Percentiles rank a stretch among this genome's conserved stretches.
Conservation (phyloP, 1,140 invertebrate genomes). For the Araneus ventricosus region DNA sequence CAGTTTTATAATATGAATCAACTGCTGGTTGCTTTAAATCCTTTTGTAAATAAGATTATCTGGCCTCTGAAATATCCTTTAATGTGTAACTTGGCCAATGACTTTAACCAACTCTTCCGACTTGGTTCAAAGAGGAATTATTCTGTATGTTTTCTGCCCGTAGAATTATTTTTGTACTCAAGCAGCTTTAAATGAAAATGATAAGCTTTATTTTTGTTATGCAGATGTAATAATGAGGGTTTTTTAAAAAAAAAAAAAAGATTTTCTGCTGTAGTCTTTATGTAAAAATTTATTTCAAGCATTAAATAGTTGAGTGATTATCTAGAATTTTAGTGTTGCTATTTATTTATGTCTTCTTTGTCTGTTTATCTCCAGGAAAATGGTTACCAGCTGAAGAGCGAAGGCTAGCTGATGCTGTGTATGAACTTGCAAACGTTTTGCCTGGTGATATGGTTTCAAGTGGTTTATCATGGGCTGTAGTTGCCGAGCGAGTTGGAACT, state of each 20-base stretch:
- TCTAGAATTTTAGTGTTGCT: not conserved
- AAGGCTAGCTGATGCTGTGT: conserved; percentile 81
- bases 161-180: too few species aligned
- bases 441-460: conserved; percentile 80
- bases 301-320: conserved; percentile 49
- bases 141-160: too few species aligned
- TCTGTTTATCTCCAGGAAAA: conserved; percentile 78
- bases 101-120: too few species aligned
- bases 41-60: too few species aligned
- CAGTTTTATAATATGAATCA: too few species aligned
- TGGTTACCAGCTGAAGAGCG: conserved; percentile 82
- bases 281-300: not conserved
- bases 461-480: conserved; percentile 81
- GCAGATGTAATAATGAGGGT: too few species aligned
- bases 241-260: not conserved
- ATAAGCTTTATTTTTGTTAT: too few species aligned
- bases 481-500: conserved; percentile 81
- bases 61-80: too few species aligned
- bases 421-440: conserved; percentile 80
- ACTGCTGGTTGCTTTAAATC: too few species aligned
- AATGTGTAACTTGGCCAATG: too few species aligned
- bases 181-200: too few species aligned
- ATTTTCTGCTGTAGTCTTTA: not conserved
- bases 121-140: too few species aligned
- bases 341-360: not conserved